phyloP scores from a whole-genome alignment of 64 coral and sea anemone species.

The Acropora yongei region DNA sequence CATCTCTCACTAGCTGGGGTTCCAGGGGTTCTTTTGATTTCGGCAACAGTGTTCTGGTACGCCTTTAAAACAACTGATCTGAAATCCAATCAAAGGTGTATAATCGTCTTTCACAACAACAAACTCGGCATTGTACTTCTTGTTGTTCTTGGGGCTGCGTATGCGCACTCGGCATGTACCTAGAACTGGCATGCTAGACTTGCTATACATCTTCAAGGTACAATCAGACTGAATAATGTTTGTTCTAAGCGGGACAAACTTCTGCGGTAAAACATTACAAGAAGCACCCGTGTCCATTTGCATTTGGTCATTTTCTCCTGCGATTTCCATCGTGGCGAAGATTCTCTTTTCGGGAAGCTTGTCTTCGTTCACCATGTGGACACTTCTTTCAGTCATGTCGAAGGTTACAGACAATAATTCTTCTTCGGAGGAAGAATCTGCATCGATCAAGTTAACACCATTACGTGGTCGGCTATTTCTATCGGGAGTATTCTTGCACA shows the following conservation, averaged over 20 bases:
- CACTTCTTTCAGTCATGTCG: conserved; percentile 3
- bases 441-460: neutral
- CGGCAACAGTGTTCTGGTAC: conserved; percentile 18
- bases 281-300: conserved; percentile 36
- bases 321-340: conserved; percentile 25
- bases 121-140: conserved; percentile 31
- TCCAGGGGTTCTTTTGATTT: conserved; percentile 20
- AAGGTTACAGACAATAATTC: conserved; percentile 25
- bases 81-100: conserved; percentile 26
- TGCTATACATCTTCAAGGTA: conserved; percentile 14
- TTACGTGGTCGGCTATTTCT: neutral
- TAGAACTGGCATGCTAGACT: conserved; percentile 4
- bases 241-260: conserved; percentile 4
- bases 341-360: conserved; percentile 15
- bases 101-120: conserved; percentile 2
- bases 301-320: conserved; percentile 3
- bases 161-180: neutral
- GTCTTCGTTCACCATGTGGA: neutral
- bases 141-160: conserved; percentile 37
- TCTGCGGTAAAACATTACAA: conserved; percentile 40
- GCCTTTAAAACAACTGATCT: neutral
- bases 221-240: neutral
- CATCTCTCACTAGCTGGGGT: conserved; percentile 26
- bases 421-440: conserved; percentile 33
- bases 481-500: neutral